Evolutionary conservation across 2,888 invertebrate species (phyloP).

Genomic region (Orgyia antiqua): DNA sequence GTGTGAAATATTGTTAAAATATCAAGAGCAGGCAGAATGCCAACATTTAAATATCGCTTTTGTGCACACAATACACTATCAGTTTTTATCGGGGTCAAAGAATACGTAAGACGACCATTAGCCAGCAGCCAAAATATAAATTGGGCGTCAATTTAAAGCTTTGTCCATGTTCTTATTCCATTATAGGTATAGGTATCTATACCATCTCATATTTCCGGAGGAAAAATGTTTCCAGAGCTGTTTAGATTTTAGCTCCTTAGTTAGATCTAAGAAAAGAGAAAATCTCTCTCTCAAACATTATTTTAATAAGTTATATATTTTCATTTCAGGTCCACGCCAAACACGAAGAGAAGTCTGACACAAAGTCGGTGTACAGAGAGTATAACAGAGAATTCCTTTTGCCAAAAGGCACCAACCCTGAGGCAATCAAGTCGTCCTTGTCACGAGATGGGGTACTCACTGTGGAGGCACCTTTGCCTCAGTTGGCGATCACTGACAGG

Average conservation of each 20-base stretch:
- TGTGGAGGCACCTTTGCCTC: slow-evolving; percentile 97
- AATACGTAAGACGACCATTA: slow-evolving; percentile 21
- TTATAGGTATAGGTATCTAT: no score
- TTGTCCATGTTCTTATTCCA: no score
- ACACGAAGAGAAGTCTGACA: slow-evolving; percentile 98
- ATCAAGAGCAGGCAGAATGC: slow-evolving; percentile 46
- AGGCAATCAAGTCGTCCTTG: slow-evolving; percentile 95
- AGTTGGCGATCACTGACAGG: slow-evolving; percentile 87
- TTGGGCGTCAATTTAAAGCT: slow-evolving; percentile 7
- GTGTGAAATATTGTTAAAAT: slow-evolving; percentile 38
- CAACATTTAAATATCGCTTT: slow-evolving; percentile 41
- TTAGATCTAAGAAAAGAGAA: no score
- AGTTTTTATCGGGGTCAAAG: slow-evolving; percentile 41
- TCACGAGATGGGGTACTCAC: slow-evolving; percentile 98
- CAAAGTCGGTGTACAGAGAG: slow-evolving; percentile 97
- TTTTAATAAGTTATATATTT: slow-evolving; percentile 13
- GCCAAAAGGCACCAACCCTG: slow-evolving; percentile 97
- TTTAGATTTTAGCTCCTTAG: no score
- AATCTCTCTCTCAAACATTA: no score
- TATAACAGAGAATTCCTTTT: slow-evolving; percentile 98
- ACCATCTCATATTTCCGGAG: no score
- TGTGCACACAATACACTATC: slow-evolving; percentile 25
- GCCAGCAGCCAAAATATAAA: slow-evolving; percentile 21
- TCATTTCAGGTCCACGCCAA: slow-evolving; percentile 94
- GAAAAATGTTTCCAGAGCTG: no score